A percentile compares a stretch with the other conserved stretches of the same genome.
Conservation (phyloP, 2,113 vertebrate genomes). For the Nerophis ophidion region DNA sequence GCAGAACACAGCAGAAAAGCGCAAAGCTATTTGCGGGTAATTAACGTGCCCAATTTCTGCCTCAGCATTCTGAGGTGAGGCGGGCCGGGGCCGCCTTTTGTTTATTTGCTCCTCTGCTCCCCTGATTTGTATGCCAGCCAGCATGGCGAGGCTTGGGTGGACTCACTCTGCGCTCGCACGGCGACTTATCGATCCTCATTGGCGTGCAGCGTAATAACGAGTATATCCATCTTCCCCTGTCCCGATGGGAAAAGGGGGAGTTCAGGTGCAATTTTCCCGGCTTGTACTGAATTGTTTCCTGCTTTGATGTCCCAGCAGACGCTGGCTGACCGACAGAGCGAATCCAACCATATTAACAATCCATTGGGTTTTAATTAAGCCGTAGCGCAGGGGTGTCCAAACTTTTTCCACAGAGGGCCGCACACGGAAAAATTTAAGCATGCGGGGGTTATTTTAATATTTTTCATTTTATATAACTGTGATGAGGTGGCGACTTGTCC, state of each 20-base stretch:
- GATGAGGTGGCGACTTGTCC: no score
- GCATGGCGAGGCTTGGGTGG: not conserved
- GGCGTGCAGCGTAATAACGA: conserved; percentile 32
- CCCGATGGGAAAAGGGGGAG: conserved; percentile 11
- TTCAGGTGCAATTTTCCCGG: conserved; percentile 24
- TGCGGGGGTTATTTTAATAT: no score
- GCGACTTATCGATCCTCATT: conserved; percentile 45
- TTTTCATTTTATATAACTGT: no score
- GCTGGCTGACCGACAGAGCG: conserved; percentile 14
- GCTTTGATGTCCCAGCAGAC: not conserved
- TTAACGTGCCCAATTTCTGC: conserved; percentile 19
- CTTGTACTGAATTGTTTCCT: conserved; percentile 32
- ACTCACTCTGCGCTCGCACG: conserved; percentile 5
- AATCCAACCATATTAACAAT: conserved; percentile 42
- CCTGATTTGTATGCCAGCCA: not conserved
- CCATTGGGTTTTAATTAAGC: conserved; percentile 48
- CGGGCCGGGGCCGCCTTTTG: not conserved
- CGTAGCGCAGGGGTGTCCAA: no score
- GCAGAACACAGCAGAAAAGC: conserved; percentile 49
- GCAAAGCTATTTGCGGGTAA: conserved; percentile 45
- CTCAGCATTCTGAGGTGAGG: not conserved
- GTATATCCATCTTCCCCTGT: conserved; percentile 42
- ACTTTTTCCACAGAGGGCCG: no score
- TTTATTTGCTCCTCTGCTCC: not conserved
- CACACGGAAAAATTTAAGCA: no score